Base-by-base conservation (phyloP, 2,113 vertebrate species). In the Dipodomys merriami region DNA sequence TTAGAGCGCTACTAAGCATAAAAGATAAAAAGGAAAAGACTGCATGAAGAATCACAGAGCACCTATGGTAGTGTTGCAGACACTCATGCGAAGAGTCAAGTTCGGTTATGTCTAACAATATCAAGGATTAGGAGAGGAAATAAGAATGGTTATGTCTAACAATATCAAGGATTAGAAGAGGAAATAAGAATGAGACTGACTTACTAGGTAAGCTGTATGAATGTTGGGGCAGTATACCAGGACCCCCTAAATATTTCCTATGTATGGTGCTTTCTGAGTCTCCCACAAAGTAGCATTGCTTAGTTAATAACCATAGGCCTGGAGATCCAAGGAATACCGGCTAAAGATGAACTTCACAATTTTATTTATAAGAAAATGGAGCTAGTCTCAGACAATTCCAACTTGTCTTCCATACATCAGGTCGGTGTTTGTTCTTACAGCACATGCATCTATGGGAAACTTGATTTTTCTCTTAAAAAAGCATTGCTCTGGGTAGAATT, bases 381-480 rank as follows among this genome's bases (percentile, higher is more conserved):
- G 35, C 33, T 84, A 6, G 9, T 76, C 23, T 65, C 69, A 23
- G 27, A 74, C 25, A 23, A 82, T 44, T 68, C 74, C 25, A 86
- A 30, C 16, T 72, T 67, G 35, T 68, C 7, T 44, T 44, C 80
- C 6, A 29, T 10, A 29, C 4, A 62, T 77, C 25, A 11, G 46
- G 22, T 8, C 53, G 77, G 13, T 60, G 33, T 64, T 25, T 64
- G 19, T 9, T 23, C 8, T 20, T 64, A 64, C 22, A 64, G 53
- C 25, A 72, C 20, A 12, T 19, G 9, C 30, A 30, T n/a, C 72
- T 78, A 65, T 3, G 22, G 65, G 49, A 77, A 81, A 25, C 8
- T 91, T 68, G 35, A 7, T 85, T 86, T 88, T 81, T 69, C 29
- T 81, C 35, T 74, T 46, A 53, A 68, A 72, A 71, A 83, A 78